phyloP scores from a whole-genome alignment of 2,797 vertebrate genomes.

The Lutjanus campechanus region DNA sequence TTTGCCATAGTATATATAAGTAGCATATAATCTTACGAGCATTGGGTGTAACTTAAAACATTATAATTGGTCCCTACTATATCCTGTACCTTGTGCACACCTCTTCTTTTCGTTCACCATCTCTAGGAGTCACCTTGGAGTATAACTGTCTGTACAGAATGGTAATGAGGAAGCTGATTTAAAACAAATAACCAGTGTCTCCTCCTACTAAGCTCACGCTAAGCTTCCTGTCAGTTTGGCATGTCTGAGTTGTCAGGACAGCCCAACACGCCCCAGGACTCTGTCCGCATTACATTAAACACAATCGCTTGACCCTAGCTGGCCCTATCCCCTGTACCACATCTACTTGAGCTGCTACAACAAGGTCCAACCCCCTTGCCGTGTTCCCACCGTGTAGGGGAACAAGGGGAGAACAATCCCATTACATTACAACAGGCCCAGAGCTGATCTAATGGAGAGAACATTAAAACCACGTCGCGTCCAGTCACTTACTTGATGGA shows the following conservation, averaged over 20 bases:
- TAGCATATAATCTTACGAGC: slow-evolving; percentile 24
- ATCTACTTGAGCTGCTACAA: slow-evolving; percentile 73
- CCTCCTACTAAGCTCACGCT: slow-evolving; percentile 60
- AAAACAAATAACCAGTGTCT: slow-evolving; percentile 74
- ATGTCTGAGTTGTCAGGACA: slow-evolving; percentile 75
- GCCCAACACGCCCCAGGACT: slow-evolving; percentile 73
- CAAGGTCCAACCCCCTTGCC: slow-evolving; percentile 53
- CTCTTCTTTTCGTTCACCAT: slow-evolving; percentile 28
- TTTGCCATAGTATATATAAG: slow-evolving; percentile 17
- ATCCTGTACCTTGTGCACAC: slow-evolving; percentile 7
- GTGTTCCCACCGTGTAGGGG: slow-evolving; percentile 57
- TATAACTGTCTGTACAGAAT: slow-evolving; percentile 51
- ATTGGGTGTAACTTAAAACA: slow-evolving; percentile 28
- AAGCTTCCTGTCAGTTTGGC: slow-evolving; percentile 74
- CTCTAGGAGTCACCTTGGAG: slow-evolving; percentile 67
- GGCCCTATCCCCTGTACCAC: slow-evolving; percentile 61
- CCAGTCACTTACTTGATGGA: slow-evolving; percentile 82
- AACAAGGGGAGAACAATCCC: slow-evolving; percentile 78
- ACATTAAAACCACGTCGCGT: slow-evolving; percentile 85
- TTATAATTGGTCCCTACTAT: slow-evolving; percentile 17
- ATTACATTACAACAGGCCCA: slow-evolving; percentile 77
- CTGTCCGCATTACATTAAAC: slow-evolving; percentile 85
- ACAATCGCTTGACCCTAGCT: slow-evolving; percentile 79
- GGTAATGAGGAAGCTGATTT: slow-evolving; percentile 69
- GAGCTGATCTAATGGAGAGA: slow-evolving; percentile 81